These are phyloP conservation scores for Cladorhizidae sp. DNA, from an alignment of 37 sponge, comb jelly and placozoan species.

Conservation along the genomic window DNA sequence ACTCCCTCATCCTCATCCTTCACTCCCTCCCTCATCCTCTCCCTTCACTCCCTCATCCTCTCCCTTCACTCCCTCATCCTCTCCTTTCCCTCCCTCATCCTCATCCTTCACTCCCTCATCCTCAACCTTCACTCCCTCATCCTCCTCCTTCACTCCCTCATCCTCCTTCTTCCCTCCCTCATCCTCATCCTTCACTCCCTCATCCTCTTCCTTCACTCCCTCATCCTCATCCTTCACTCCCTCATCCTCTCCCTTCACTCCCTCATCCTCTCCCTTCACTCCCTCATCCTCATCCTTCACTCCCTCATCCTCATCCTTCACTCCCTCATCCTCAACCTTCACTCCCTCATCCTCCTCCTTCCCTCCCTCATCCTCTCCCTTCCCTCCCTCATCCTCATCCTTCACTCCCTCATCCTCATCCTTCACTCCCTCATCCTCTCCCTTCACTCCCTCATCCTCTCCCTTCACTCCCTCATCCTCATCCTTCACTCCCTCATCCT, in stretches of 20 bases:
- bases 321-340: not conserved
- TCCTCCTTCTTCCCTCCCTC: not conserved
- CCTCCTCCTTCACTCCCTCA: not conserved
- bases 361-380: not conserved
- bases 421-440: conserved; percentile 7
- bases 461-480: no score
- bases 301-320: no score
- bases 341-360: not conserved
- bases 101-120: no score
- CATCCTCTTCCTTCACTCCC: conserved; percentile 3
- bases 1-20: not conserved
- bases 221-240: conserved; percentile 4
- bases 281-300: no score
- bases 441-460: no score
- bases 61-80: no score
- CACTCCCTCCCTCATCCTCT: no score
- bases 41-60: no score
- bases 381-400: not conserved
- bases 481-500: no score
- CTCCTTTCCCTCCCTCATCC: no score
- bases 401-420: not conserved
- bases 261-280: no score
- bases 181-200: not conserved
- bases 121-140: not conserved
- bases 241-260: no score